Evolutionary conservation across 2,113 vertebrate species (phyloP).

Genomic region (Ciconia maguari): DNA sequence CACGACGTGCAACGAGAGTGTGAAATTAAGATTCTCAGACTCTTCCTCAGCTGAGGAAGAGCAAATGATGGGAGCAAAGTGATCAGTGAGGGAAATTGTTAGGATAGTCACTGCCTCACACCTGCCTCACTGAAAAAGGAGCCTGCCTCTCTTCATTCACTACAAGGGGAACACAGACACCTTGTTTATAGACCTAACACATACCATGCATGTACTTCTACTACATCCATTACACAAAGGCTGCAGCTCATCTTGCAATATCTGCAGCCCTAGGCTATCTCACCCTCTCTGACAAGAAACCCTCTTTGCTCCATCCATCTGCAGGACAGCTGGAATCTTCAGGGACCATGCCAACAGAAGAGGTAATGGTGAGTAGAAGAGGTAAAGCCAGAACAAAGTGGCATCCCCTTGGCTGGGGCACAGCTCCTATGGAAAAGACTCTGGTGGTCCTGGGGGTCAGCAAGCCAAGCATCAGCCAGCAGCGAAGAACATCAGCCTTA

Average conservation of each 20-base stretch:
- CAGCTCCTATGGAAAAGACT: background rate
- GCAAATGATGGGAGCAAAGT: background rate
- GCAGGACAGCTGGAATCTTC: background rate
- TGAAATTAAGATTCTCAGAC: background rate
- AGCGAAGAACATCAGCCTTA: background rate
- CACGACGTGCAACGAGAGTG: fast-evolving
- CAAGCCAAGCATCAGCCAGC: background rate
- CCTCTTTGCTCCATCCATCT: background rate
- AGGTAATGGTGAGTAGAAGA: background rate
- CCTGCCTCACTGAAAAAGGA: background rate
- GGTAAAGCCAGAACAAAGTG: background rate
- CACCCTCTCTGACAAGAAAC: background rate
- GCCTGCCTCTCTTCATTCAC: background rate
- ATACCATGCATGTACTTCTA: fast-evolving
- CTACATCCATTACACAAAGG: background rate
- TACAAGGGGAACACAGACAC: background rate
- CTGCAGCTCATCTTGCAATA: background rate
- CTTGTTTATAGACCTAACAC: background rate
- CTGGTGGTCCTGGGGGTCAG: background rate
- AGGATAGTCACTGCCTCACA: background rate
- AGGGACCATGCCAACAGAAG: background rate
- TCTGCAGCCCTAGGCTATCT: background rate
- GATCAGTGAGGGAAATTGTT: background rate
- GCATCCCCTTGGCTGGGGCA: background rate
- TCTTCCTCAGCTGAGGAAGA: background rate